These are phyloP conservation scores for Eretmocerus hayati DNA, from an alignment of 2,888 invertebrate genomes.

Conservation along the genomic window DNA sequence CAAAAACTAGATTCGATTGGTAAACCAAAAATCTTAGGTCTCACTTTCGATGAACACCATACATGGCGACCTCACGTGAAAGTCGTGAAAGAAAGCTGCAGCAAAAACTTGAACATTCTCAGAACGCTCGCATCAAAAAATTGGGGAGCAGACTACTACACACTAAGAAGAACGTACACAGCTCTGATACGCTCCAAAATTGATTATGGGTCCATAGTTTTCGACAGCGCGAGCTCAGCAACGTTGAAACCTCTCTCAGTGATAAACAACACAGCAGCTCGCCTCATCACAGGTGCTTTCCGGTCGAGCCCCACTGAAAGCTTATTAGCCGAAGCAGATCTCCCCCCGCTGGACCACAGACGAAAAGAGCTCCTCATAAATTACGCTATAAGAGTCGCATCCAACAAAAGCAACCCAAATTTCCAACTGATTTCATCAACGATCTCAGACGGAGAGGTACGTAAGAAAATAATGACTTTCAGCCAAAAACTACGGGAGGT, in stretches of 20 bases:
- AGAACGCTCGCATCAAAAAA: not conserved
- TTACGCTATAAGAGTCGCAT: not conserved
- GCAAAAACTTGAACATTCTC: not conserved
- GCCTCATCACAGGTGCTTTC: not conserved
- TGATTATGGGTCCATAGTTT: not conserved
- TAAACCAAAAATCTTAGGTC: not conserved
- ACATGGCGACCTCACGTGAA: not conserved
- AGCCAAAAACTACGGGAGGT: no score
- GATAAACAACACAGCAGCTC: not conserved
- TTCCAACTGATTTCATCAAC: no score
- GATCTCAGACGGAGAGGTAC: no score
- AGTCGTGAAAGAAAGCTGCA: not conserved
- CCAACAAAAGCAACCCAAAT: no score
- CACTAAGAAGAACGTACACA: not conserved
- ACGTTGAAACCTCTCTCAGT: not conserved
- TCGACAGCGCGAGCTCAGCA: not conserved
- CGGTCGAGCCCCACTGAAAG: not conserved
- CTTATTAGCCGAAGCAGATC: not conserved
- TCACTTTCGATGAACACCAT: not conserved
- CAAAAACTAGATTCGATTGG: not conserved
- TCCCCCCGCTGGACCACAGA: not conserved
- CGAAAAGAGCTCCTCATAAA: not conserved
- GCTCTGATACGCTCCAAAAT: not conserved
- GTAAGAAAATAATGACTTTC: no score
- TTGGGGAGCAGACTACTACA: not conserved